Conservation (phyloP, 2,888 invertebrate genomes). For the Empis livida region DNA sequence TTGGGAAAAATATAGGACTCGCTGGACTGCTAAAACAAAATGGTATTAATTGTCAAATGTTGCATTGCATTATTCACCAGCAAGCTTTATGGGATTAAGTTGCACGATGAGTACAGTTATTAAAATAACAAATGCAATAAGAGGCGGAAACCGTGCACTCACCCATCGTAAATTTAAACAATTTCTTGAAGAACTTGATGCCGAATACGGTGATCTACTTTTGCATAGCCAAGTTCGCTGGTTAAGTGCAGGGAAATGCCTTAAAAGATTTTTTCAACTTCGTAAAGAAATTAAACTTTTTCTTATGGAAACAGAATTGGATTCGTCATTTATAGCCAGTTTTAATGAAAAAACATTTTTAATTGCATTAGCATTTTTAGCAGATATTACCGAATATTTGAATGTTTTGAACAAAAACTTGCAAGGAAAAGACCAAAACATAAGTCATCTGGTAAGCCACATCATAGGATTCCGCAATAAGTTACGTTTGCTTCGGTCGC, state of each 20-base stretch:
- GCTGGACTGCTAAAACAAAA: slow-evolving; percentile 3
- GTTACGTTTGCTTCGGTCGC: no score
- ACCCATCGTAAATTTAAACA: slow-evolving; percentile 9
- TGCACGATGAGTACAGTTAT: slow-evolving; percentile 6
- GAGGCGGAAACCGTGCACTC: background rate
- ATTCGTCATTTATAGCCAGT: background rate
- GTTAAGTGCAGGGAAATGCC: slow-evolving; percentile 13
- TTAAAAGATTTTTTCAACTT: slow-evolving; percentile 10
- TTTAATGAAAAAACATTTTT: background rate
- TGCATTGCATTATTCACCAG: slow-evolving; percentile 14
- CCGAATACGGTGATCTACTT: slow-evolving; percentile 9
- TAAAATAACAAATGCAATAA: slow-evolving; percentile 3
- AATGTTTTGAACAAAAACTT: slow-evolving; percentile 1
- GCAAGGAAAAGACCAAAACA: background rate
- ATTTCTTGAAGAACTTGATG: slow-evolving; percentile 11
- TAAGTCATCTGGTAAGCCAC: background rate
- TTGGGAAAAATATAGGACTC: slow-evolving; percentile 11
- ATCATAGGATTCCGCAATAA: background rate
- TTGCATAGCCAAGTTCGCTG: slow-evolving; percentile 12
- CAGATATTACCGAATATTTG: slow-evolving; percentile 1
- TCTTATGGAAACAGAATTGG: slow-evolving; percentile 2
- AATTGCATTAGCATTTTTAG: background rate
- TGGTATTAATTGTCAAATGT: slow-evolving; percentile 10
- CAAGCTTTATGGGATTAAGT: slow-evolving; percentile 8
- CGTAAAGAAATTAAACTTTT: slow-evolving; percentile 9